These are phyloP conservation scores for Venusia cambrica DNA, from an alignment of 2,888 invertebrate species.

Conservation along the genomic window DNA sequence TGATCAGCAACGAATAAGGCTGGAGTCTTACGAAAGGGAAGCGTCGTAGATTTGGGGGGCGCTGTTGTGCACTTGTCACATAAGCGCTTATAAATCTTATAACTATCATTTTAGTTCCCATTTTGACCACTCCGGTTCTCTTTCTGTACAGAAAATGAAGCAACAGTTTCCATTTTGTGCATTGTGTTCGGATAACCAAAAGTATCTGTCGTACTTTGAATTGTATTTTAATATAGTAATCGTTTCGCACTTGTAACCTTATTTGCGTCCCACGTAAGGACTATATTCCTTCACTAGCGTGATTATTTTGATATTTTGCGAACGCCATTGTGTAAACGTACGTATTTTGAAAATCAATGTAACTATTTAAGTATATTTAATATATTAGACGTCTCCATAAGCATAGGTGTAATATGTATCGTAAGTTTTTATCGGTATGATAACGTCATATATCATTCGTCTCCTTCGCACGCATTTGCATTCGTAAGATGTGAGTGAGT, in stretches of 20 bases:
- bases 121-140: too few relatives aligned
- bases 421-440: slow-evolving; percentile 76
- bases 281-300: slow-evolving; percentile 26
- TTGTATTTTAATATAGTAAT: slow-evolving; percentile 3
- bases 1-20: too few relatives aligned
- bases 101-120: too few relatives aligned
- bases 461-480: slow-evolving; percentile 41
- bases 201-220: slow-evolving; percentile 2
- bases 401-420: slow-evolving; percentile 64
- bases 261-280: slow-evolving; percentile 29
- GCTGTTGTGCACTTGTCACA: too few relatives aligned
- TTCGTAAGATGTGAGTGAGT: slow-evolving; percentile 4
- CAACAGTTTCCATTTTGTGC: too few relatives aligned
- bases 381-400: slow-evolving; percentile 75
- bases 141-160: too few relatives aligned
- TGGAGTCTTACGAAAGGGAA: too few relatives aligned
- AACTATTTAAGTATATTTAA: slow-evolving; percentile 75
- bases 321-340: slow-evolving; percentile 46
- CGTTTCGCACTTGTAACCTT: slow-evolving; percentile 9
- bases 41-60: too few relatives aligned
- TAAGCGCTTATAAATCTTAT: too few relatives aligned
- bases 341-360: slow-evolving; percentile 51
- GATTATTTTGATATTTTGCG: slow-evolving; percentile 34
- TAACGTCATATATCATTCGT: slow-evolving; percentile 57
- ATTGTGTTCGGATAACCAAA: slow-evolving; percentile 1